Evolutionary conservation across 2,888 invertebrate genomes (phyloP).

Genomic region (Teleiodes luculella): DNA sequence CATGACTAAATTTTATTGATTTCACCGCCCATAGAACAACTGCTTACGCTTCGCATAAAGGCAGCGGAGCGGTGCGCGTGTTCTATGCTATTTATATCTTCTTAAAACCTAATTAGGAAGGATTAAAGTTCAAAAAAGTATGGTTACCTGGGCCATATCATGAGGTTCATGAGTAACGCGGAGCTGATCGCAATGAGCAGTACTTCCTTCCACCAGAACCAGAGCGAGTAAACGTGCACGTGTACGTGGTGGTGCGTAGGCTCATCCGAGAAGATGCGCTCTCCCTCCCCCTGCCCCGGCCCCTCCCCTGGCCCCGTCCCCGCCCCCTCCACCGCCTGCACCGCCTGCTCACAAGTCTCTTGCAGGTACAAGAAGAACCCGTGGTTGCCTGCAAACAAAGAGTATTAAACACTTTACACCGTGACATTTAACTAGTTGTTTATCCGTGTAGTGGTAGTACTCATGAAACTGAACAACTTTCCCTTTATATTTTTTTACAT

Average conservation of each 20-base stretch:
- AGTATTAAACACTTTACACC: background rate
- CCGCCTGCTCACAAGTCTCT: constrained; percentile 68
- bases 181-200: constrained; percentile 85
- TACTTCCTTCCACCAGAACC: constrained; percentile 91
- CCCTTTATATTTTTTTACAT: background rate
- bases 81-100: too few species aligned
- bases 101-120: too few species aligned
- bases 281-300: constrained; percentile 34
- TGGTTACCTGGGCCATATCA: constrained; percentile 77
- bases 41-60: too few species aligned
- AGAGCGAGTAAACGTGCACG: constrained; percentile 85
- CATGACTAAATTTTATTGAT: too few species aligned
- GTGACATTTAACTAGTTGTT: too few species aligned
- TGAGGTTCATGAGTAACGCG: constrained; percentile 83
- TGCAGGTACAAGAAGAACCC: constrained; percentile 87
- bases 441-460: too few species aligned
- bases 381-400: constrained; percentile 73
- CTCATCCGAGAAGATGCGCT: too few species aligned
- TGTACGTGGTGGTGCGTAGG: constrained; percentile 82
- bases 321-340: constrained; percentile 48
- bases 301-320: background rate
- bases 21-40: too few species aligned
- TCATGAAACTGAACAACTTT: too few species aligned
- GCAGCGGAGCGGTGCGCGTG: too few species aligned
- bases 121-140: too few species aligned